Evolutionary conservation across 2,113 vertebrate genomes (phyloP).

Genomic region (Ailurus styani): DNA sequence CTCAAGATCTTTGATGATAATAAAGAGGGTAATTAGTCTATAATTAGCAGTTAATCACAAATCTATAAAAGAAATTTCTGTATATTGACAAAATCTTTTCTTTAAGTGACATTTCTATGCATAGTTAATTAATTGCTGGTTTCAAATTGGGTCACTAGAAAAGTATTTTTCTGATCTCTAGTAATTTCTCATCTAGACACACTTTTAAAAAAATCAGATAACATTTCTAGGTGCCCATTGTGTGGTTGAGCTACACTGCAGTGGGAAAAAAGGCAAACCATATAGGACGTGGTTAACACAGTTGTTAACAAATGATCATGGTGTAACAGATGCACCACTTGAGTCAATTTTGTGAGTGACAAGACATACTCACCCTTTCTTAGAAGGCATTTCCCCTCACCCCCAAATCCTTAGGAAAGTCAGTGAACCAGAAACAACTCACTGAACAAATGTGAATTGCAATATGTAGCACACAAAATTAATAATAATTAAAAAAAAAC

Average conservation of each 20-base stretch:
- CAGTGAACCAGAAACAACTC: background rate
- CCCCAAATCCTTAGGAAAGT: background rate
- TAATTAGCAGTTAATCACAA: slow-evolving; percentile 83
- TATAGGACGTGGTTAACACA: background rate
- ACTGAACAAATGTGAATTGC: background rate
- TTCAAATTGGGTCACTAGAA: slow-evolving; percentile 73
- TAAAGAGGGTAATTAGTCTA: slow-evolving; percentile 79
- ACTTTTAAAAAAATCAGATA: slow-evolving; percentile 9
- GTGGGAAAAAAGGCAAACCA: background rate
- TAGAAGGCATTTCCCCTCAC: background rate
- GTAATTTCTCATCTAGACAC: slow-evolving; percentile 68
- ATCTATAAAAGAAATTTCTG: slow-evolving; percentile 81
- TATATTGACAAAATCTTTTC: slow-evolving; percentile 78
- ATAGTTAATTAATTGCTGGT: slow-evolving; percentile 77
- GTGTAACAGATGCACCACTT: background rate
- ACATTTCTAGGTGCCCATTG: slow-evolving; percentile 30
- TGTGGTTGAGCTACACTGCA: slow-evolving; percentile 19
- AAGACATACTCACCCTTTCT: background rate
- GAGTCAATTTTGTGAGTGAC: background rate
- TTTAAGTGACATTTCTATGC: slow-evolving; percentile 72
- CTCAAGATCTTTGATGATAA: slow-evolving; percentile 72
- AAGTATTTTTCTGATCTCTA: slow-evolving; percentile 64
- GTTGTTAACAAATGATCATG: background rate
- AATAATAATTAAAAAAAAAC: background rate
- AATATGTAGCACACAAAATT: background rate